Evolutionary conservation across 2,797 vertebrate genomes (phyloP).

Genomic region (Anas georgica): DNA sequence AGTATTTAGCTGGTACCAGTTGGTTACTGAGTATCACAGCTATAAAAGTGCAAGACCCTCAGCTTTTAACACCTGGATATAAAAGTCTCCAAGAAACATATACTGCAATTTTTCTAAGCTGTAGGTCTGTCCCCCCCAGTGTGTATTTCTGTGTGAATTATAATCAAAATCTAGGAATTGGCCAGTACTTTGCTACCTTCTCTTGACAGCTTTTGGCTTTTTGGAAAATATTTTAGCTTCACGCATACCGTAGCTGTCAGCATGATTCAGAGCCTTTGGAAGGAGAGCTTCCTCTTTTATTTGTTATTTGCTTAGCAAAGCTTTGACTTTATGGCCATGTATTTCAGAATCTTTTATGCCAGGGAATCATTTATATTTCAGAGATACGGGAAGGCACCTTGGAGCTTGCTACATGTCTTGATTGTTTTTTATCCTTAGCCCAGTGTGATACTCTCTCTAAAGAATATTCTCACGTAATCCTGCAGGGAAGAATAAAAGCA

Average conservation of each 20-base stretch:
- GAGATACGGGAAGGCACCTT: slow-evolving; percentile 24
- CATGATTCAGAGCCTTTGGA: slow-evolving; percentile 63
- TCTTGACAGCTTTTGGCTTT: slow-evolving; percentile 33
- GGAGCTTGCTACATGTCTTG: slow-evolving; percentile 53
- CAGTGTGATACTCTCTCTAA: slow-evolving; percentile 34
- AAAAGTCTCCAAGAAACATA: slow-evolving; percentile 21
- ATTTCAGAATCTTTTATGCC: slow-evolving; percentile 69
- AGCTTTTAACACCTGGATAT: neutral
- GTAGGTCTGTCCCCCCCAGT: neutral
- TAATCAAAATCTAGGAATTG: neutral
- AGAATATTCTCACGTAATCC: slow-evolving; percentile 52
- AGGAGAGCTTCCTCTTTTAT: slow-evolving; percentile 57
- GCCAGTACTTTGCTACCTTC: slow-evolving; percentile 17
- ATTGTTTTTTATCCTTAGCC: slow-evolving; percentile 58
- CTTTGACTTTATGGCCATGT: slow-evolving; percentile 62
- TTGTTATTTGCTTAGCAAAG: slow-evolving; percentile 73
- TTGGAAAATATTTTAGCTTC: slow-evolving; percentile 34
- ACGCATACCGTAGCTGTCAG: neutral
- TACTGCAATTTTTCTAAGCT: neutral
- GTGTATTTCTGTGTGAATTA: slow-evolving; percentile 48
- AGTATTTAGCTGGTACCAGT: neutral
- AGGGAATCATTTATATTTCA: slow-evolving; percentile 60
- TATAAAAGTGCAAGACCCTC: neutral
- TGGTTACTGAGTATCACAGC: neutral
- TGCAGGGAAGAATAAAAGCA: slow-evolving; percentile 44